Percentiles rank a stretch among this genome's conserved stretches.
Evolutionary conservation across 2,797 vertebrate species (phyloP).

Genomic region (Mergus octosetaceus): DNA sequence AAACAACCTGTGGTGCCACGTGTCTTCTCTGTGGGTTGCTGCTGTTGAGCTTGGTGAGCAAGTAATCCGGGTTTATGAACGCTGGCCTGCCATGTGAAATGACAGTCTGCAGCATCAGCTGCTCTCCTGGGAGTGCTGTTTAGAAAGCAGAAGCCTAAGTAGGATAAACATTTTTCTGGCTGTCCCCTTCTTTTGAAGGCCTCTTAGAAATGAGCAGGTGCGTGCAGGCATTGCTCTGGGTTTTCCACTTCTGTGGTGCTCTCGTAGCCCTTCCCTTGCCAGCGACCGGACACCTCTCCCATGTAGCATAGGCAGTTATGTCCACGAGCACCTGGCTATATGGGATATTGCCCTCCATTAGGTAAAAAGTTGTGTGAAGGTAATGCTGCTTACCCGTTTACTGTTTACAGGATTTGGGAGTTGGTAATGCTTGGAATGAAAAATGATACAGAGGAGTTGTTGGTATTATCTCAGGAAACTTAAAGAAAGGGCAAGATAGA

Average conservation of each 20-base stretch:
- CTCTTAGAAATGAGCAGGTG: neutral
- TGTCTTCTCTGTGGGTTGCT: neutral
- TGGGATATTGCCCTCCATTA: neutral
- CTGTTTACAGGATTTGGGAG: neutral
- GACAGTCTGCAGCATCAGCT: neutral
- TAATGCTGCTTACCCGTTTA: neutral
- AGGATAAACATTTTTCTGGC: neutral
- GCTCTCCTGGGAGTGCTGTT: neutral
- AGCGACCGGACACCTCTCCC: neutral
- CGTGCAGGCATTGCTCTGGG: fast-evolving
- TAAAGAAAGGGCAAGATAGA: neutral
- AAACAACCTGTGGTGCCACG: neutral
- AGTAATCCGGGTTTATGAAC: neutral
- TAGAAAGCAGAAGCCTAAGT: neutral
- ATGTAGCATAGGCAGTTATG: neutral
- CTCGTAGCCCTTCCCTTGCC: neutral
- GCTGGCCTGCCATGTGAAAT: neutral
- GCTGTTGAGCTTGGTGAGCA: neutral
- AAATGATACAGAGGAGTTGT: neutral
- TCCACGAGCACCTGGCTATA: neutral
- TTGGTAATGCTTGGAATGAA: neutral
- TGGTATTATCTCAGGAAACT: neutral
- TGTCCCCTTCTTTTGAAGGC: neutral
- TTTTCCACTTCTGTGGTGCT: neutral
- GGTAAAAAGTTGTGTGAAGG: neutral